Evolutionary conservation across 2,888 invertebrate genomes (phyloP), one percentile per base, ranked within the genome.

Genomic region (Sinotaia quadrata): DNA sequence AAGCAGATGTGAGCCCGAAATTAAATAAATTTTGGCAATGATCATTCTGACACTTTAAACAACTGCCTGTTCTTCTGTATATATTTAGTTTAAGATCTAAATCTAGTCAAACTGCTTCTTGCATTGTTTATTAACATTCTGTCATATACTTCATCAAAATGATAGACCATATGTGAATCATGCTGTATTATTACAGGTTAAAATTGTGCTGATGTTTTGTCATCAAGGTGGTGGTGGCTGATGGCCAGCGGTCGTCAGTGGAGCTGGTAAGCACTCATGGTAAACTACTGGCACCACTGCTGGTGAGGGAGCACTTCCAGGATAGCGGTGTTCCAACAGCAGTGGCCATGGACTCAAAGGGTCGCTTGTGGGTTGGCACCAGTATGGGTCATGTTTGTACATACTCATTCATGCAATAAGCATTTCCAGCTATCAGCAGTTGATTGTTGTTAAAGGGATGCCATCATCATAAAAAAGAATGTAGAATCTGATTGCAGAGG

Each of bases 291-390:
- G 60, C 58, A 5, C 37, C 47, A 18, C 44, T 71, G 27, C 58
- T 71, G 33, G 44, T 33, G 4, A 61, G 66, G 24, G 71, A 71
- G 4, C 52, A 61, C 24, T 61, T 71, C 34, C 71, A 62, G 58
- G 71, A 62, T 37, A 63, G 47, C 41, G 67, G 71, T 0, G 31
- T 37, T 3, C 71, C 71, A 12, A 62, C 67, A 36, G 49, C 62
- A 4, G 56, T 71, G 27, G 52, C 51, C 27, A 54, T 67, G 33
- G 71, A 71, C 33, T 33, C 44, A 56, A 60, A 60, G 37, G 51
- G 57, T 2, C 56, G 67, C 15, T 52, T 71, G 24, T 71, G 71
- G 71, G 56, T 71, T 4, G 71, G 71, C 33, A 71, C 71, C 29
- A 67, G 57, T n/a, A 62, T 47, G 31, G 71, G 71, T 12, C 67